Evolutionary conservation across 2,797 vertebrate species (phyloP).

Genomic region (Hirundo rustica): DNA sequence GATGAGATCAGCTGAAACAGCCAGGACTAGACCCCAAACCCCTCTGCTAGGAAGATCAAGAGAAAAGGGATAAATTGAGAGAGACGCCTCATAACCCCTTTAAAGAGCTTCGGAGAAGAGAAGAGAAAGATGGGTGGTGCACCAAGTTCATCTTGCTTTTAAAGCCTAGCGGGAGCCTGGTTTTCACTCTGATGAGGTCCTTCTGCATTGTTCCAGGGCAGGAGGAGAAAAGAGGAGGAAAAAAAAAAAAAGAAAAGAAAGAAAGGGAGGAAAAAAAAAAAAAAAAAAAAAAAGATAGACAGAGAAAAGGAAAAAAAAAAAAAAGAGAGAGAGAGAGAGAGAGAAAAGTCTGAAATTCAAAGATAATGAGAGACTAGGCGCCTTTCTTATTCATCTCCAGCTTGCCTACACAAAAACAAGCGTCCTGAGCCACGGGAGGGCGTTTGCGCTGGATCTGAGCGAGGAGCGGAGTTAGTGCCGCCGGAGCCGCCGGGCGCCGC

Average conservation of each 20-base stretch:
- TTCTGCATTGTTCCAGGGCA: conserved; percentile 67
- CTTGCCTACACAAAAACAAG: conserved; percentile 74
- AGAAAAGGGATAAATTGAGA: conserved; percentile 79
- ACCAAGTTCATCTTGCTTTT: conserved; percentile 71
- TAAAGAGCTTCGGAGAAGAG: conserved; percentile 73
- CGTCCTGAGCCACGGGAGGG: conserved; percentile 76
- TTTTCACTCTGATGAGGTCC: conserved; percentile 64
- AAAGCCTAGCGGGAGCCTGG: conserved; percentile 64
- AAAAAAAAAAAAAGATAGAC: background rate
- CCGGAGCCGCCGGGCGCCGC: conserved; percentile 73
- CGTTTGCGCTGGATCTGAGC: conserved; percentile 79
- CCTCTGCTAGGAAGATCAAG: conserved; percentile 78
- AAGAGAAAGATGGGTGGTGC: conserved; percentile 74
- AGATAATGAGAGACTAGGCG: conserved; percentile 68
- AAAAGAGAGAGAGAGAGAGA: background rate
- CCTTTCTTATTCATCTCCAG: conserved; percentile 63
- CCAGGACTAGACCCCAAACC: conserved; percentile 76
- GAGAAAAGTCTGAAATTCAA: conserved; percentile 52
- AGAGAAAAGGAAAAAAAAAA: background rate
- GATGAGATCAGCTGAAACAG: conserved; percentile 78
- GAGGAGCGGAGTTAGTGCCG: conserved; percentile 75
- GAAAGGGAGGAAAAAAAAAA: background rate
- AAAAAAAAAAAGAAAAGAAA: background rate
- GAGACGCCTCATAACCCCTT: conserved; percentile 75
- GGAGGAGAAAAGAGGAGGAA: conserved; percentile 20